phyloP scores from a whole-genome alignment of 2,797 vertebrate genomes.

The Alauda arvensis region DNA sequence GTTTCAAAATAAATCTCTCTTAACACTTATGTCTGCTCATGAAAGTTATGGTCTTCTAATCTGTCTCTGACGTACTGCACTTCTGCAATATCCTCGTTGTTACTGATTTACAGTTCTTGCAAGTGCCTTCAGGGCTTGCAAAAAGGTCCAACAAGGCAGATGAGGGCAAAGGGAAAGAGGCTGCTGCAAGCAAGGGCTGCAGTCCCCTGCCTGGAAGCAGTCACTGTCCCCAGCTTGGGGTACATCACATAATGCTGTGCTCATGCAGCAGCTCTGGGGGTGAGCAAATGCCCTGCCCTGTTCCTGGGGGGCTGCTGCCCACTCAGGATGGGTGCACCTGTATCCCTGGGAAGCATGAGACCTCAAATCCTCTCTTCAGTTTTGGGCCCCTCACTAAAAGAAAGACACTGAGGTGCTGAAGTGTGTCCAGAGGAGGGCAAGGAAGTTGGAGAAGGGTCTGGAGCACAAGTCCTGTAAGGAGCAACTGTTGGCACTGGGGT shows the following conservation, averaged over 20 bases:
- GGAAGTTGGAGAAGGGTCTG: neutral
- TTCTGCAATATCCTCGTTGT: neutral
- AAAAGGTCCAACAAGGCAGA: neutral
- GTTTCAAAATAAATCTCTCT: neutral
- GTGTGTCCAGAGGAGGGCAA: accelerated
- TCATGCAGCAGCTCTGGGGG: neutral
- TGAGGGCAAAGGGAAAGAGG: neutral
- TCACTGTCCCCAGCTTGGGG: neutral
- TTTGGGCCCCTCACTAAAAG: neutral
- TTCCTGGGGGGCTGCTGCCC: neutral
- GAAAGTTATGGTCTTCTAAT: neutral
- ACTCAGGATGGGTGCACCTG: neutral
- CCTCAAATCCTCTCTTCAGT: neutral
- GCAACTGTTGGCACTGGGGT: neutral
- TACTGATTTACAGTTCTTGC: neutral
- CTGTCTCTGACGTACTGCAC: neutral
- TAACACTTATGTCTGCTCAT: neutral
- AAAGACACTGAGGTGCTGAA: neutral
- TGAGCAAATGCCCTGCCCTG: neutral
- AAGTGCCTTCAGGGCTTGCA: neutral
- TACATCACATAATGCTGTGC: accelerated
- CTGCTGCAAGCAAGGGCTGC: neutral
- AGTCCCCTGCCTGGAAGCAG: neutral
- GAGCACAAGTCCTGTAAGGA: neutral
- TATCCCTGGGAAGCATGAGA: neutral